phyloP scores from a whole-genome alignment of 2,888 invertebrate genomes.

The Agriotes lineatus region DNA sequence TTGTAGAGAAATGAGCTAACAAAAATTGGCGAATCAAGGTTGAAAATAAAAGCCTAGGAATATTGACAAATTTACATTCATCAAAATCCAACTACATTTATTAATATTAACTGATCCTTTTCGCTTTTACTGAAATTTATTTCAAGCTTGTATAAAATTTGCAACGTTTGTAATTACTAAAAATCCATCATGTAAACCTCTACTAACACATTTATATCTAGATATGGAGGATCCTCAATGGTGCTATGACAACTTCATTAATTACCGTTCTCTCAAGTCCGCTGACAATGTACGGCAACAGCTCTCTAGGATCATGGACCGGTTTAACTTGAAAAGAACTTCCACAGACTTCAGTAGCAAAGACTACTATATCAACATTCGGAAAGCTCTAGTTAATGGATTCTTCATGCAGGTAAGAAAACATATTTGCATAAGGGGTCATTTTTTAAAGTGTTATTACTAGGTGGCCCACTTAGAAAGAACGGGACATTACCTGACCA shows the following conservation, averaged over 20 bases:
- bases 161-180: no score
- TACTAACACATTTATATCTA: slow-evolving; percentile 60
- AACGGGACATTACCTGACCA: slow-evolving; percentile 97
- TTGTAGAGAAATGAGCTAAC: no score
- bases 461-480: slow-evolving; percentile 97
- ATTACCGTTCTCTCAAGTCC: slow-evolving; percentile 97
- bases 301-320: slow-evolving; percentile 97
- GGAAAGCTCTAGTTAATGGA: slow-evolving; percentile 97
- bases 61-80: no score
- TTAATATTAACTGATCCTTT: no score
- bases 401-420: slow-evolving; percentile 97
- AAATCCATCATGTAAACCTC: not conserved
- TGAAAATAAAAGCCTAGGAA: no score
- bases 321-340: slow-evolving; percentile 91
- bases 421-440: not conserved
- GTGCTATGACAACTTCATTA: slow-evolving; percentile 99
- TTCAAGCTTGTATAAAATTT: no score
- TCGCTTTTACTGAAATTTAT: no score
- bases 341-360: slow-evolving; percentile 99
- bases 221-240: slow-evolving; percentile 98
- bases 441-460: slow-evolving; percentile 36
- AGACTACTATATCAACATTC: slow-evolving; percentile 98
- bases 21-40: no score
- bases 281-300: slow-evolving; percentile 99
- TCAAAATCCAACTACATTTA: no score